Base-by-base conservation (phyloP, 1,140 invertebrate genomes). In the Apis laboriosa region DNA sequence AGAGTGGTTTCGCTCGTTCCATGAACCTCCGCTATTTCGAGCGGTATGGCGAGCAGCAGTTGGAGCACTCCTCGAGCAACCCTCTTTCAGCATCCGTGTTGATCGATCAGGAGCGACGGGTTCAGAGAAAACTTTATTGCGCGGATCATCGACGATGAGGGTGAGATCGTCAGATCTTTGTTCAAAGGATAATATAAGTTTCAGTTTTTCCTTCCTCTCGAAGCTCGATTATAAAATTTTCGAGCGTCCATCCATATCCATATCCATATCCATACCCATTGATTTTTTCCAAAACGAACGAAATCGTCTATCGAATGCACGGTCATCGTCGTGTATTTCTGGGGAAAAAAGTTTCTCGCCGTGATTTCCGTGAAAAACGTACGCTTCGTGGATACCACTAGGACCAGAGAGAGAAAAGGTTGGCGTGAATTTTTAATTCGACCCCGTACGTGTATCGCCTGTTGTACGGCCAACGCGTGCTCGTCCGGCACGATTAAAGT, bases 351-450 rank as follows among this genome's bases (percentile, higher is more conserved):
- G 34, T 43, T 43, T 7, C 5, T 43, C 34, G 34, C 34, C 34
- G 34, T 43, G 34, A 43, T 43, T 56, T 7, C 17, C 17, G 58
- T 19, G 24, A n/a, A 72, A 81, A 87, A 77, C n/a, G 66, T 61
- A 68, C 58, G 76, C 19, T 77, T 60, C n/a, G 67, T 70, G 64
- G 76, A 85, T 63, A 60, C 56, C n/a, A 53, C 63, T 53, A 79
- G 24, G 24, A 24, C 74, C 63, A 63, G 61, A 58, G 75, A 80
- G 58, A 34, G 34, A 3, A 72, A 80, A 73, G 74, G 85, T 85
- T 77, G 73, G 64, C 34, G 77, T 88, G 80, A 85, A 88, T 88
- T 88, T 88, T 88, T 85, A 85, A 88, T 88, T 34, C 86, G 71
- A 21, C 24, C 74, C 60, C 77, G 72, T 76, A 24, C 79, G 71